Percentiles rank a stretch among this genome's conserved stretches.
phyloP scores from a whole-genome alignment of 2,113 vertebrate genomes.

The Otis tarda region DNA sequence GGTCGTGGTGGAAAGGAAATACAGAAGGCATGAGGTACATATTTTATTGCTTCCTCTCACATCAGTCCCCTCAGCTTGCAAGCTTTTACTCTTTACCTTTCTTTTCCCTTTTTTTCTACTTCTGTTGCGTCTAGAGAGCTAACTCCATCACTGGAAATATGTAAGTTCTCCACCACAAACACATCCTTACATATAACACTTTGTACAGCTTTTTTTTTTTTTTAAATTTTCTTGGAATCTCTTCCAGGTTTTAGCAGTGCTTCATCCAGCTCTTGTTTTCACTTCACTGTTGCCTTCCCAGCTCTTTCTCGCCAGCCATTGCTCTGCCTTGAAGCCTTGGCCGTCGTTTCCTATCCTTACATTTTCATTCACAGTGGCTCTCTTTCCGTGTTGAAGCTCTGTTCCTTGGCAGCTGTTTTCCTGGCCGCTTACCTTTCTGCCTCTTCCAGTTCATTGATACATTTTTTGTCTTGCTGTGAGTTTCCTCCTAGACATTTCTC shows the following conservation, averaged over 20 bases:
- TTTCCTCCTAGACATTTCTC: neutral
- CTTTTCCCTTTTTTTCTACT: neutral
- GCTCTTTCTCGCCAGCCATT: neutral
- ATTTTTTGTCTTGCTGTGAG: neutral
- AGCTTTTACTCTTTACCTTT: neutral
- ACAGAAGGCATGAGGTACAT: fast-evolving
- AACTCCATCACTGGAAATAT: neutral
- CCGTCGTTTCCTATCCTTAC: neutral
- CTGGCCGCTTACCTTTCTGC: neutral
- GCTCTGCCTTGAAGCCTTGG: neutral
- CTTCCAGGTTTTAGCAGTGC: neutral
- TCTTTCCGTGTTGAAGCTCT: neutral
- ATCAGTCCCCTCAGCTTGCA: neutral
- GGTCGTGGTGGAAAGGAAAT: neutral
- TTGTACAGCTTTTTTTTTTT: neutral
- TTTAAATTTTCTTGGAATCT: neutral
- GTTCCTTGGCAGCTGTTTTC: neutral
- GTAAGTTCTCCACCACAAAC: neutral
- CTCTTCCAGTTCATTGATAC: neutral
- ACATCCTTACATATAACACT: neutral
- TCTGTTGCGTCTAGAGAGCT: neutral
- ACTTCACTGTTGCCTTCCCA: neutral
- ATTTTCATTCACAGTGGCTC: neutral
- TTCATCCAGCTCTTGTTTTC: neutral
- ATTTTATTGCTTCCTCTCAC: fast-evolving